These are phyloP conservation scores for Scomber colias DNA, from an alignment of 2,113 vertebrate genomes.

Conservation along the genomic window DNA sequence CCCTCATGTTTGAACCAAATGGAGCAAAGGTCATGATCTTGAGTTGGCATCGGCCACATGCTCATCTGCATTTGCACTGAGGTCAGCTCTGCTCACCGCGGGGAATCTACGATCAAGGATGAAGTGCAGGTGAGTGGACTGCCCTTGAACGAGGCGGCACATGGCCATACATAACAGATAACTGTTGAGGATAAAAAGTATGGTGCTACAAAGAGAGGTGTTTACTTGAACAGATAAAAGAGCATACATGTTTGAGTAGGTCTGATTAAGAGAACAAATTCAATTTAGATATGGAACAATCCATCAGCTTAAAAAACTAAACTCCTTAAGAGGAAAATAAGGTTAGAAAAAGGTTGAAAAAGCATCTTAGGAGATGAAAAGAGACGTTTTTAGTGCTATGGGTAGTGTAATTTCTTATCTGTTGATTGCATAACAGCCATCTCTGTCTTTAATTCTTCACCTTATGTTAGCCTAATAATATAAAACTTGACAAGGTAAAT, in stretches of 20 bases:
- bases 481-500: conserved; percentile 39
- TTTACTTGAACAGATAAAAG: conserved; percentile 49
- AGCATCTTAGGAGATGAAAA: conserved; percentile 9
- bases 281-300: conserved; percentile 57
- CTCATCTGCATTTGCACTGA: conserved; percentile 77
- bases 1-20: conserved; percentile 66
- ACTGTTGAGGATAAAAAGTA: conserved; percentile 26
- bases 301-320: conserved; percentile 8
- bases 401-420: neutral
- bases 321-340: conserved; percentile 11
- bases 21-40: conserved; percentile 68
- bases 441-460: neutral
- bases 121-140: conserved; percentile 59
- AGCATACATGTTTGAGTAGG: conserved; percentile 32
- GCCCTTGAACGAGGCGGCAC: conserved; percentile 68
- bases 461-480: conserved; percentile 5
- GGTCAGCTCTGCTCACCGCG: conserved; percentile 66
- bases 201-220: conserved; percentile 18
- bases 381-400: neutral
- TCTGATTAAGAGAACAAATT: conserved; percentile 58
- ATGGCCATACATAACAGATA: conserved; percentile 53
- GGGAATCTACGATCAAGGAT: conserved; percentile 56
- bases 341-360: conserved; percentile 9
- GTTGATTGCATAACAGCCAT: neutral
- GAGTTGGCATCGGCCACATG: conserved; percentile 61